Evolutionary conservation across 2,888 invertebrate genomes (phyloP), one percentile per base, ranked within the genome.

Genomic region (Melieria picta): DNA sequence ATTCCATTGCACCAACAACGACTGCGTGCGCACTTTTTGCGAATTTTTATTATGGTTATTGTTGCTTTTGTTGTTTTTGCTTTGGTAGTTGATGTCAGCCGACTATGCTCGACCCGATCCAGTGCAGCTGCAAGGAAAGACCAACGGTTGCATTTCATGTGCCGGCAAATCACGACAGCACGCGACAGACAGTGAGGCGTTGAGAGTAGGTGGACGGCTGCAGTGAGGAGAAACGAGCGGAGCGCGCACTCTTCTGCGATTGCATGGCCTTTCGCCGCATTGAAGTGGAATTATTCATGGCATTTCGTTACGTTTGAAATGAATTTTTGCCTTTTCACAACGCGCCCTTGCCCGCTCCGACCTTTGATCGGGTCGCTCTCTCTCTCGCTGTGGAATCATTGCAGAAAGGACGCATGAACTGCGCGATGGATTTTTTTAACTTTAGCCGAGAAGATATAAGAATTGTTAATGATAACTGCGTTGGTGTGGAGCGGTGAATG

Each of bases 201-300:
- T 11, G n/a, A n/a, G n/a, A n/a, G n/a, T n/a, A 52, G 7, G 1
- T 5, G 13, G 10, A 7, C 1, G 52, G 10, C 52, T 9, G 13
- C 11, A 9, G 6, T 11, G 5, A 52, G 5, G 9, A 1, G 52
- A 52, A 13, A 9, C n/a, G 52, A 13, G 9, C 11, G 6, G 52
- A 52, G 76, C 66, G 77, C 74, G 79, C 80, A 80, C 69, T 78
- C 74, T 10, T 11, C 30, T 57, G 13, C 30, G n/a, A 16, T 48
- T 47, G 47, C 47, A 13, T 69, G n/a, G 47, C 47, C n/a, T 68
- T 70, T 72, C 52, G 43, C 80, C 81, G 72, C 78, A 81, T 79
- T 81, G 81, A 81, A 81, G 78, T 80, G 78, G 81, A 83, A 82
- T 82, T 82, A 82, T 82, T 82, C 82, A 82, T 82, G 79, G 80